A percentile compares a stretch with the other conserved stretches of the same genome.
Evolutionary conservation across 1,140 invertebrate species (phyloP).

Genomic region (Octopus bimaculoides): DNA sequence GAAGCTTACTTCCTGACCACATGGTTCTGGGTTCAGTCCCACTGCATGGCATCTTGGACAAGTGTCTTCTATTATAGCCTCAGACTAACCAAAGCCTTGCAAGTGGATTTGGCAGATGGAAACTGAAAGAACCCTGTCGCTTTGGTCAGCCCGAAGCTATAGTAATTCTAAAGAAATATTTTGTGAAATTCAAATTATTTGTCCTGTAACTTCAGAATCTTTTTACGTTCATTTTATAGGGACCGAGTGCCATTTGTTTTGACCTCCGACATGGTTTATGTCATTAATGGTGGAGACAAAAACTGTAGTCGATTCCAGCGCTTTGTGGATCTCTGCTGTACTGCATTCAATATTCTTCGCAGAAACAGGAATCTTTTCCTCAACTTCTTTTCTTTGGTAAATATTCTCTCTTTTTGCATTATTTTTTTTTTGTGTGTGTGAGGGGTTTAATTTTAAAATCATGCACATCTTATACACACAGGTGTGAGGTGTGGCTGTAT

Average conservation of each 20-base stretch:
- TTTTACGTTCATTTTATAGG: slow-evolving; percentile 57
- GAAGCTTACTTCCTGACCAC: no score
- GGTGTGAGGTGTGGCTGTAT: no score
- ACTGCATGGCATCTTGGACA: no score
- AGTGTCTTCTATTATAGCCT: no score
- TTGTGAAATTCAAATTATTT: not conserved
- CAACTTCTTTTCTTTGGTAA: slow-evolving; percentile 88
- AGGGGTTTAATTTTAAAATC: not conserved
- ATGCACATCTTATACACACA: not conserved
- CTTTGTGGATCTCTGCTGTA: slow-evolving; percentile 96
- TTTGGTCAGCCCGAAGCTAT: no score
- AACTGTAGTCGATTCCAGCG: slow-evolving; percentile 91
- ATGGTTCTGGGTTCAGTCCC: no score
- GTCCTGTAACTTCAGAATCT: not conserved
- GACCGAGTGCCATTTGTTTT: slow-evolving; percentile 97
- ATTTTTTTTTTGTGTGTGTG: not conserved
- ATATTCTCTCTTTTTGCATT: slow-evolving; percentile 25
- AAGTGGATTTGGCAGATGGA: no score
- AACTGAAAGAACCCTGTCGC: no score
- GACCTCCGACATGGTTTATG: slow-evolving; percentile 98
- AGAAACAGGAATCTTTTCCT: slow-evolving; percentile 89
- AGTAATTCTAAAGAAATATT: not conserved
- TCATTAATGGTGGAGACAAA: slow-evolving; percentile 96
- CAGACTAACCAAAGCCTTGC: no score
- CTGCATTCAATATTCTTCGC: slow-evolving; percentile 95